These are phyloP conservation scores for Atopsyche davidsoni DNA, from an alignment of 1,140 invertebrate genomes.

Conservation along the genomic window DNA sequence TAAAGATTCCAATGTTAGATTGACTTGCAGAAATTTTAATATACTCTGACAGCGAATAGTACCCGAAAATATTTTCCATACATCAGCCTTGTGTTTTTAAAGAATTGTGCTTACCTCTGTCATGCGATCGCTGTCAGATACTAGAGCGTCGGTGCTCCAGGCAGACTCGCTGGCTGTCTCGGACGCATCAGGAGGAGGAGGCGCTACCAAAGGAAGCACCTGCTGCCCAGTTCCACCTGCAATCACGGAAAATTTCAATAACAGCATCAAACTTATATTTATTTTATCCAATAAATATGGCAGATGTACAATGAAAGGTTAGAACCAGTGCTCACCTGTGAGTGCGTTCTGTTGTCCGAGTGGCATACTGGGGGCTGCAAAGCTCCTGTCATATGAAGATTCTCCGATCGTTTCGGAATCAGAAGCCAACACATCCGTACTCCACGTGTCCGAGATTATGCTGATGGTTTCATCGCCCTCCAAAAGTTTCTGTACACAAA, in stretches of 20 bases:
- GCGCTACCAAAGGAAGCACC: conserved; percentile 31
- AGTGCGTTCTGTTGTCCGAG: conserved; percentile 29
- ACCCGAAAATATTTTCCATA: no score
- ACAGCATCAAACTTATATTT: background rate
- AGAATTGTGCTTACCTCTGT: conserved; percentile 55
- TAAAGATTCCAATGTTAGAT: background rate
- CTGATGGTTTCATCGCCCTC: conserved; percentile 91
- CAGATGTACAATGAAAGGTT: no score
- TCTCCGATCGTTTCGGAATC: conserved; percentile 85
- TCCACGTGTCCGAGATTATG: conserved; percentile 95
- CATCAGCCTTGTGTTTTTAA: no score
- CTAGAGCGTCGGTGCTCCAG: conserved; percentile 95
- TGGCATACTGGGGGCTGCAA: conserved; percentile 33
- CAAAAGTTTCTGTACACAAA: conserved; percentile 55
- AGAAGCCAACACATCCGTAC: conserved; percentile 90
- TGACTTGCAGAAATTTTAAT: no score
- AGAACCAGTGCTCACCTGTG: conserved; percentile 19
- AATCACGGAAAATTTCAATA: background rate
- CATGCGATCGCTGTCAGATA: conserved; percentile 88
- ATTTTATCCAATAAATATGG: no score
- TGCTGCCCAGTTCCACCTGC: conserved; percentile 18
- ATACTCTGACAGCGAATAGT: no score
- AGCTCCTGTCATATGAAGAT: conserved; percentile 52
- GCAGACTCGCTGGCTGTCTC: conserved; percentile 90
- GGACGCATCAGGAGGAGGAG: conserved; percentile 59